phyloP scores from a whole-genome alignment of 1,140 invertebrate genomes.

The Stegodyphus mimosarum region DNA sequence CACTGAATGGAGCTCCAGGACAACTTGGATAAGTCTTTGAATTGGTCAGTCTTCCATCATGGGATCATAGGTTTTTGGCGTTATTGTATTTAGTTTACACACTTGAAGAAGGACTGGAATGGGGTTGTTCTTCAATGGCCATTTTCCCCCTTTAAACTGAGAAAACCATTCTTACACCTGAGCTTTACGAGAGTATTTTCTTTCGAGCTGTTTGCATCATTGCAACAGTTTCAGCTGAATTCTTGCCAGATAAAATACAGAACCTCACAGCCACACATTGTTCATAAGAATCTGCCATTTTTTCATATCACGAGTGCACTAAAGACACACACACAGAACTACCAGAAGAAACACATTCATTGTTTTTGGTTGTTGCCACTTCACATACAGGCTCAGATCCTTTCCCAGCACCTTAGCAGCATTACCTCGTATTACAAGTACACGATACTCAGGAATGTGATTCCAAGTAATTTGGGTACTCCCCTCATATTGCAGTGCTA shows the following conservation, averaged over 20 bases:
- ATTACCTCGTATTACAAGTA: too few relatives aligned
- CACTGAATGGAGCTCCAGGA: too few relatives aligned
- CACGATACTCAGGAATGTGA: too few relatives aligned
- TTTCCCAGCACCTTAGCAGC: too few relatives aligned
- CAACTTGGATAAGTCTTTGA: too few relatives aligned
- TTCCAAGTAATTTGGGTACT: too few relatives aligned
- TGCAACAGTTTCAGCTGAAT: not conserved
- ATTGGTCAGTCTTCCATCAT: too few relatives aligned
- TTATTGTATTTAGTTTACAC: not conserved
- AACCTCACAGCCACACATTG: not conserved
- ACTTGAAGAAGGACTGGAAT: not conserved
- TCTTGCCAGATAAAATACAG: not conserved
- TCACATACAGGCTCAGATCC: too few relatives aligned
- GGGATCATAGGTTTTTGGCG: too few relatives aligned
- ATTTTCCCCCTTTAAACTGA: not conserved
- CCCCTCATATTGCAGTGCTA: too few relatives aligned
- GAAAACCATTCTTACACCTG: not conserved
- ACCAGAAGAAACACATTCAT: not conserved
- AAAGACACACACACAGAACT: not conserved
- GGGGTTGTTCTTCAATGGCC: not conserved
- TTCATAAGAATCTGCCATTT: not conserved
- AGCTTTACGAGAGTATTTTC: not conserved
- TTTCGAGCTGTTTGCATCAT: not conserved
- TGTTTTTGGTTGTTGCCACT: too few relatives aligned
- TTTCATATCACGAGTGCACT: not conserved